Evolutionary conservation across 2,888 invertebrate genomes (phyloP).

Genomic region (Thumatha senex): DNA sequence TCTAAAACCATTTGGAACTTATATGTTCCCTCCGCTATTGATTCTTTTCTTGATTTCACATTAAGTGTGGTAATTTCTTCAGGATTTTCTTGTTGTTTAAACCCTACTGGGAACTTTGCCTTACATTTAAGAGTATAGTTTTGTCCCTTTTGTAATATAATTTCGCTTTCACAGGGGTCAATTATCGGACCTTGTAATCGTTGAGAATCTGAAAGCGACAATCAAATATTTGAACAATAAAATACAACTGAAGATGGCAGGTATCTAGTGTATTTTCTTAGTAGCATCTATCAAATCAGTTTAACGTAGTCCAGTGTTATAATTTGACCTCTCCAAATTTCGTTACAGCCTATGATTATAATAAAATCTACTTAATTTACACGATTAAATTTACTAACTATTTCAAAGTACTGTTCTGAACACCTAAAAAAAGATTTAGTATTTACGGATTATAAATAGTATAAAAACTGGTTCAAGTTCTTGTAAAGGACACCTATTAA

Average conservation of each 20-base stretch:
- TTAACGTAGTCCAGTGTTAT: no score
- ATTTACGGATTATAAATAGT: no score
- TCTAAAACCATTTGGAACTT: slow-evolving; percentile 73
- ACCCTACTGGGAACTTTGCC: slow-evolving; percentile 53
- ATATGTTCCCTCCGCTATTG: slow-evolving; percentile 43
- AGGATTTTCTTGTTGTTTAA: slow-evolving; percentile 64
- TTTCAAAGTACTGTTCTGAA: no score
- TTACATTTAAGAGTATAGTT: slow-evolving; percentile 67
- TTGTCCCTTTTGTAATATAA: slow-evolving; percentile 65
- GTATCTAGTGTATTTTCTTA: no score
- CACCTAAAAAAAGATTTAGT: no score
- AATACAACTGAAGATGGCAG: no score
- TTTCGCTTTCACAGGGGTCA: slow-evolving; percentile 57
- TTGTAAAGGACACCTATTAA: slow-evolving; percentile 30
- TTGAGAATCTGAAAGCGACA: slow-evolving; percentile 69
- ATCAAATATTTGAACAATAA: slow-evolving; percentile 14
- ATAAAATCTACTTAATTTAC: no score
- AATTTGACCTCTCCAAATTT: no score
- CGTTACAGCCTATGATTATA: no score
- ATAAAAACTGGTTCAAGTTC: no score
- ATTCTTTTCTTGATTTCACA: slow-evolving; percentile 20
- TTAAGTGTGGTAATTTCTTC: slow-evolving; percentile 55
- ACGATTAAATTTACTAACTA: no score
- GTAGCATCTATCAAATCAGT: no score
- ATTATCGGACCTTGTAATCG: slow-evolving; percentile 62